Base-by-base conservation (phyloP, 2,888 invertebrate species). In the Lycia hirtaria region DNA sequence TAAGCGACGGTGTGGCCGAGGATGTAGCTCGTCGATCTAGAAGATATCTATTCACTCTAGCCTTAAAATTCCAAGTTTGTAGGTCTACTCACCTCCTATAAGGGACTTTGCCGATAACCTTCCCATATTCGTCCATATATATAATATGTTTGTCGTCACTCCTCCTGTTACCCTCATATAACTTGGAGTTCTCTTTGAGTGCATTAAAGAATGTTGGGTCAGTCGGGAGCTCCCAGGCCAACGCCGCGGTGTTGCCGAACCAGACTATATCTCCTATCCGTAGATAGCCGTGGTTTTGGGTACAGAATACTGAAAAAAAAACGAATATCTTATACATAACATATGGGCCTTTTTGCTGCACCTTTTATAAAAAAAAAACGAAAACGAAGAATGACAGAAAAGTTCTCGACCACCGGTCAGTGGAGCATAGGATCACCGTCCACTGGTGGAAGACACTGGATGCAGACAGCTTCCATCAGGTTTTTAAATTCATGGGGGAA, bases 161-260 rank as follows among this genome's bases (percentile, higher is more conserved):
- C 38, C 88, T 77, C 30, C 85, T 73, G 4, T 75, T 76, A 0
- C 63, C 67, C 2, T 68, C 60, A 1, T 67, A 68, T 0, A 65
- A 33, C 40, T 81, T 84, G 1, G 76, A 65, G 6, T 76, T 63
- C 1, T 81, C 75, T 51, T 74, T 85, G 15, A 88, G 72, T 20
- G 78, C 64, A 3, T 76, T 61, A 32, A 86, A 85, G 0, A 78
- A 30, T 1, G 76, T 64, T 0, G 89, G 94, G 56, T 94, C 93
- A 19, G 94, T 93, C 0, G 96, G 96, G 37, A 96, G 81, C 71
- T 96, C 94, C 94, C 96, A 96, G 0, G 96, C 96, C 68, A 96
- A 82, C 1, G 96, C 96, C 0, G 96, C 95, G 0, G 96, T 96
- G 37, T 93, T 92, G 0, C 96, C 96, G 54, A 96, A 88, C 76